These are phyloP conservation scores for Hypocryptadius cinnamomeus DNA, from an alignment of 2,113 vertebrate genomes.

Conservation along the genomic window DNA sequence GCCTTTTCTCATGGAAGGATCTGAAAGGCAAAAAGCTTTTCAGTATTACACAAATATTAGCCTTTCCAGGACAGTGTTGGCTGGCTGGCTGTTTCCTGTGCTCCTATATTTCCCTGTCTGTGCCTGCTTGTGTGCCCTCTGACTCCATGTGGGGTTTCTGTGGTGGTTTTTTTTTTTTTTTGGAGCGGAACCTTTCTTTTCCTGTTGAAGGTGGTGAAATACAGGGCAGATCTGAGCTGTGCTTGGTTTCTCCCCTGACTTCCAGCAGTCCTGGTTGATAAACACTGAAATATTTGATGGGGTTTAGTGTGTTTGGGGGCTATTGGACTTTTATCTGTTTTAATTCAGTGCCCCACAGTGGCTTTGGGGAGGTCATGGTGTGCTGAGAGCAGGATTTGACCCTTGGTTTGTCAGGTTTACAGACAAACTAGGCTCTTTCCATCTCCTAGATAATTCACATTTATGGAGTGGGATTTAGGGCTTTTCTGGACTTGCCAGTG, in stretches of 20 bases:
- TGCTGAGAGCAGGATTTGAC: background rate
- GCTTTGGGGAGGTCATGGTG: background rate
- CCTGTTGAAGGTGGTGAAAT: background rate
- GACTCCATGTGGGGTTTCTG: background rate
- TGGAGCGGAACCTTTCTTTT: background rate
- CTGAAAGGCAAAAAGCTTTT: background rate
- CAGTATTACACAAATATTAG: background rate
- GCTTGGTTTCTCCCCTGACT: background rate
- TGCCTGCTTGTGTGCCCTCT: background rate
- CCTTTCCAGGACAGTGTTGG: background rate
- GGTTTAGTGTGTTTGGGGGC: background rate
- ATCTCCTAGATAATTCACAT: background rate
- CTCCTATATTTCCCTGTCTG: background rate
- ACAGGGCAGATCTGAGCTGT: background rate
- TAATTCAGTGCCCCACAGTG: background rate
- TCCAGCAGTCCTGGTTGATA: background rate
- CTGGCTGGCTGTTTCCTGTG: background rate
- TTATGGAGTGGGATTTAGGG: background rate
- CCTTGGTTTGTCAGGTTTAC: background rate
- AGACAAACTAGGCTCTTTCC: background rate
- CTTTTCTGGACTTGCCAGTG: background rate
- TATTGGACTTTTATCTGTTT: background rate
- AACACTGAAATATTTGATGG: background rate
- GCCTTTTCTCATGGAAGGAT: conserved; percentile 55
- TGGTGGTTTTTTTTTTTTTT: background rate